A percentile compares a stretch with the other conserved stretches of the same genome.
phyloP scores from a whole-genome alignment of 2,888 invertebrate species.

The Xestobium rufovillosum region DNA sequence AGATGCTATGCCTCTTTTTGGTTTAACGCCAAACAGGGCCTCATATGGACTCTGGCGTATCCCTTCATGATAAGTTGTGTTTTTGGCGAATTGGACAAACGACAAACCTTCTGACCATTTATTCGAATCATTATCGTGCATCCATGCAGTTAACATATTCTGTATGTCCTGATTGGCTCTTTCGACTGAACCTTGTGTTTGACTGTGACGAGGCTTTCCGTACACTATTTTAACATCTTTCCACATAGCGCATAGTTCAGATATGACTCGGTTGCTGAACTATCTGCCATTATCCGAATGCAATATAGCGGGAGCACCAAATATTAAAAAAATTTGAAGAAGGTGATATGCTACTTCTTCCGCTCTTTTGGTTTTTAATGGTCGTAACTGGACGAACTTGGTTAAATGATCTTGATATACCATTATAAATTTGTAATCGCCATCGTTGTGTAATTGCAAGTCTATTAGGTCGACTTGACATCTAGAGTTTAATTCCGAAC shows the following conservation, averaged over 20 bases:
- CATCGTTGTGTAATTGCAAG: slow-evolving; percentile 23
- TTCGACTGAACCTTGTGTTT: slow-evolving; percentile 26
- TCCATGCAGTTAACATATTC: slow-evolving; percentile 28
- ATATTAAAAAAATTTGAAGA: slow-evolving; percentile 27
- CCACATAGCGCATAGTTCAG: slow-evolving; percentile 25
- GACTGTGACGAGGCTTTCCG: slow-evolving; percentile 25
- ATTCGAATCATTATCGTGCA: slow-evolving; percentile 27
- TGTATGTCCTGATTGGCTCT: slow-evolving; percentile 22
- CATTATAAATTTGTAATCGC: slow-evolving; percentile 23
- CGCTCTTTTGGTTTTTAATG: slow-evolving; percentile 26
- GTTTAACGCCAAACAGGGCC: slow-evolving; percentile 29
- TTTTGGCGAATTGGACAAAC: slow-evolving; percentile 31
- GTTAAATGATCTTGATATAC: slow-evolving; percentile 26
- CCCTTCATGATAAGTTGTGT: slow-evolving; percentile 25
- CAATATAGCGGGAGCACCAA: slow-evolving; percentile 30
- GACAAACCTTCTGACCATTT: slow-evolving; percentile 29
- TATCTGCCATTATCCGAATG: slow-evolving; percentile 31
- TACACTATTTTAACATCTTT: slow-evolving; percentile 26
- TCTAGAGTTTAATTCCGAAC: slow-evolving; percentile 18
- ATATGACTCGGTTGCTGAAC: slow-evolving; percentile 27
- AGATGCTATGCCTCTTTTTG: slow-evolving; percentile 26
- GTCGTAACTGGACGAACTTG: slow-evolving; percentile 25
- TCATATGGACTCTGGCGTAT: slow-evolving; percentile 31
- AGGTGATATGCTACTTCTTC: slow-evolving; percentile 27
- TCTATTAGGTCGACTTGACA: slow-evolving; percentile 27